Base-by-base conservation (phyloP, 1,140 invertebrate species). In the Coenobita brevimanus region DNA sequence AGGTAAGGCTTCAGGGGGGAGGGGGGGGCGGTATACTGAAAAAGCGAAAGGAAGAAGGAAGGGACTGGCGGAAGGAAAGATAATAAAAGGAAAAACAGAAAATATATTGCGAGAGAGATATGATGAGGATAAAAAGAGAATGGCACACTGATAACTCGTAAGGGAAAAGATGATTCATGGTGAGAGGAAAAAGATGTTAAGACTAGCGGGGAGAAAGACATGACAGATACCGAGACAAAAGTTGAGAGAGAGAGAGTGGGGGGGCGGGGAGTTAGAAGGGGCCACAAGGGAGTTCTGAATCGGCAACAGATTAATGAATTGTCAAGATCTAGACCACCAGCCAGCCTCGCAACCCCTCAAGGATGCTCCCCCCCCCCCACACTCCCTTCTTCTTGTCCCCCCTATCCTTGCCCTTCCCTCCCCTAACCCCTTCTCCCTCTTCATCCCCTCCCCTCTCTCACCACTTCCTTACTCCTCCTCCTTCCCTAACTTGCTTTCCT, bases 221-320 rank as follows among this genome's bases (percentile, higher is more conserved):
- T n/a, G n/a, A n/a, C n/a, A 50, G 46, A 50, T 6, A 50, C 6
- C 6, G 46, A 50, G 46, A 50, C 6, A 50, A 17, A 50, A 17
- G 17, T 6, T 8, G 73, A 76, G 3, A 46, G 73, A 46, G 38
- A 21, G 41, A 76, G 38, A 24, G 73, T 41, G 30, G 17, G 15
- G 33, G 17, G 64, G n/a, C 30, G 69, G n/a, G 4, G 73, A 38
- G 57, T 21, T n/a, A 36, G 57, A 57, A 21, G 60, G 10, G 60
- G 27, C 79, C 79, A 15, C 69, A 1, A 10, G 80, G 69, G 82
- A 75, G 3, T 21, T 57, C 46, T 57, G 64, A 84, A 84, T 84
- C 82, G 69, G 69, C 82, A 69, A 36, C 69, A 75, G 69, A 84
- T 84, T 84, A 84, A 84, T 75, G 69, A 76, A 84, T 84, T 84